phyloP scores from a whole-genome alignment of 2,113 vertebrate genomes.

The Solea senegalensis region DNA sequence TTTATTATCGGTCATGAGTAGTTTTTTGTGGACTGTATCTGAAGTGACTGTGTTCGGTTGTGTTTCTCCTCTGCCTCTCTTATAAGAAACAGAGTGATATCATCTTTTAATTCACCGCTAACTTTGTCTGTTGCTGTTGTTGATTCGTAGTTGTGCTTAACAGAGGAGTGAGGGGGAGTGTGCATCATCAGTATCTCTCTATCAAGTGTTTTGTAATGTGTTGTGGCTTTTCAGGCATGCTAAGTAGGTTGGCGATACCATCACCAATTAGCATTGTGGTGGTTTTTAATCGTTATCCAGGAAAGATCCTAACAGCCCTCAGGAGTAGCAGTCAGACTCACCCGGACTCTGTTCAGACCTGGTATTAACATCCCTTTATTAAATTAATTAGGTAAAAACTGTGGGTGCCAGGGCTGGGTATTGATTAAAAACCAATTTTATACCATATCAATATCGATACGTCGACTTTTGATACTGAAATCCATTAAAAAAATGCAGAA shows the following conservation, averaged over 20 bases:
- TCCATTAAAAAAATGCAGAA: too few relatives aligned
- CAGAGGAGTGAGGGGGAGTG: neutral
- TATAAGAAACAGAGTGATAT: constrained; percentile 1
- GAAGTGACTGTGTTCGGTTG: constrained; percentile 5
- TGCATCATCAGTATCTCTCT: constrained; percentile 18
- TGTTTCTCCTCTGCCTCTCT: constrained; percentile 16
- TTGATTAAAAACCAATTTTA: too few relatives aligned
- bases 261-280: constrained; percentile 23
- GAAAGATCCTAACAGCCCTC: neutral
- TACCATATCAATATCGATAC: too few relatives aligned
- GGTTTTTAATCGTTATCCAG: neutral
- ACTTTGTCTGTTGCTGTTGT: constrained; percentile 9
- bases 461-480: too few relatives aligned
- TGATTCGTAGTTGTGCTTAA: neutral
- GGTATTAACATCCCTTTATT: too few relatives aligned
- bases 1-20: constrained; percentile 15
- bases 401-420: too few relatives aligned
- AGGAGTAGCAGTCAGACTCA: neutral
- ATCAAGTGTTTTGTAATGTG: neutral
- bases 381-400: too few relatives aligned
- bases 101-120: neutral
- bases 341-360: too few relatives aligned
- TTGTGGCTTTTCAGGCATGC: constrained; percentile 20
- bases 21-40: constrained; percentile 6
- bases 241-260: constrained; percentile 25